Conservation (phyloP, 1,140 invertebrate genomes). For the Pemphigus obesinymphae region DNA sequence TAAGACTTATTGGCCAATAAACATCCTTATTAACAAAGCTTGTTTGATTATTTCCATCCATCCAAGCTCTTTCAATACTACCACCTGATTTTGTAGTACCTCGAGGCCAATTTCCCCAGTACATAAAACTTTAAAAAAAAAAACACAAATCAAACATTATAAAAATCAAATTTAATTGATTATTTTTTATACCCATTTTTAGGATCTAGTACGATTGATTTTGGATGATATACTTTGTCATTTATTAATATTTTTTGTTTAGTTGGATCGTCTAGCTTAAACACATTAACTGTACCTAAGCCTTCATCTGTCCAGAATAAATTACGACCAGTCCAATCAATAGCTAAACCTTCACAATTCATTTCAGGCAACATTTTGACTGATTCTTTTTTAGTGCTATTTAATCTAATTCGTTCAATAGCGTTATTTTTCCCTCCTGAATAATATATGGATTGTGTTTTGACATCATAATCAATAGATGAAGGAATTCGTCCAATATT, state of each 20-base stretch:
- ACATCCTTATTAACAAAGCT: conserved; percentile 51
- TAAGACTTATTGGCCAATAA: conserved; percentile 58
- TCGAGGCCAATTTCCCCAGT: conserved; percentile 55
- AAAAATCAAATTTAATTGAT: neutral
- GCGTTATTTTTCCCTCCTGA: conserved; percentile 56
- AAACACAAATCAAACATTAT: neutral
- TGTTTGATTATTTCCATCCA: conserved; percentile 54
- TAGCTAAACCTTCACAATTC: conserved; percentile 65
- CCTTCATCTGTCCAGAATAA: conserved; percentile 77
- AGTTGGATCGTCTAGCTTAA: conserved; percentile 53
- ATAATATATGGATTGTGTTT: conserved; percentile 64
- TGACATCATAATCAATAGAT: conserved; percentile 65
- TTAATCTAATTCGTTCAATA: conserved; percentile 53
- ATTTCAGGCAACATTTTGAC: conserved; percentile 53
- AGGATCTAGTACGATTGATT: conserved; percentile 67
- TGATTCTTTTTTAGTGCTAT: conserved; percentile 50
- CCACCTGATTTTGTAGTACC: conserved; percentile 45
- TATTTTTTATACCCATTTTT: conserved; percentile 52
- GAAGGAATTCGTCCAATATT: conserved; percentile 59
- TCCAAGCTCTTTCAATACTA: conserved; percentile 55
- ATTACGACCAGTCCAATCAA: conserved; percentile 75
- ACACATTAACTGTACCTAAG: conserved; percentile 53
- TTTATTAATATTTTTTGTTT: conserved; percentile 56
- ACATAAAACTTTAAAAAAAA: conserved; percentile 51
- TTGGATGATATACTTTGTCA: conserved; percentile 57